Evolutionary conservation across 2,888 invertebrate genomes (phyloP), one percentile per base, ranked within the genome.

Genomic region (Sepiola atlantica): DNA sequence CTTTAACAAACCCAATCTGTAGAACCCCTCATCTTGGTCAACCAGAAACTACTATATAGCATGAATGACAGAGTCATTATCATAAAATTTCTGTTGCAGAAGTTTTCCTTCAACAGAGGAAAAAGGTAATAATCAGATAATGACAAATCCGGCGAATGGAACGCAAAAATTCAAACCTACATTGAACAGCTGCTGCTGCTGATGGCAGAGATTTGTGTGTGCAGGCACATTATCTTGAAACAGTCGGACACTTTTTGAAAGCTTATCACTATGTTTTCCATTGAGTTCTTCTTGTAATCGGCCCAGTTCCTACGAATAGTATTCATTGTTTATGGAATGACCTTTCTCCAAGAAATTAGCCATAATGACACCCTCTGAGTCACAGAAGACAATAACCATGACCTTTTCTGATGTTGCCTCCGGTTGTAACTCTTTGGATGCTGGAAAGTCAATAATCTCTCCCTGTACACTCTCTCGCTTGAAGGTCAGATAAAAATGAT

Each of bases 191-290:
- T 12, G 77, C n/a, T 12, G 77, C 77, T 14, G n/a, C 77, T n/a
- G 77, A 77, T 12, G 28, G 77, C 14, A 77, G 77, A n/a, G 77
- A n/a, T n/a, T n/a, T 3, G 77, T 77, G 77, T 77, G 77, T 77
- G 77, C 77, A n/a, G 77, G 77, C 77, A 77, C 77, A 28, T 77
- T 77, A n/a, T 77, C 77, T 77, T 77, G 77, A n/a, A 77, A n/a
- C 28, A 77, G 77, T n/a, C 28, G 16, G 77, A 77, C n/a, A 0
- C 77, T n/a, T n/a, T 77, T 77, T 28, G 77, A 77, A n/a, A 77
- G 77, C n/a, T 77, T 77, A 28, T n/a, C 77, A 12, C n/a, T 14
- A 14, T n/a, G 77, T 77, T 77, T 77, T 77, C n/a, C n/a, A 10
- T 77, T 77, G 28, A 77, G n/a, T 77, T 77, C 77, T n/a, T 77